These are phyloP conservation scores for Thysanoteuthis rhombus DNA, from an alignment of 2,888 invertebrate species.

Conservation along the genomic window DNA sequence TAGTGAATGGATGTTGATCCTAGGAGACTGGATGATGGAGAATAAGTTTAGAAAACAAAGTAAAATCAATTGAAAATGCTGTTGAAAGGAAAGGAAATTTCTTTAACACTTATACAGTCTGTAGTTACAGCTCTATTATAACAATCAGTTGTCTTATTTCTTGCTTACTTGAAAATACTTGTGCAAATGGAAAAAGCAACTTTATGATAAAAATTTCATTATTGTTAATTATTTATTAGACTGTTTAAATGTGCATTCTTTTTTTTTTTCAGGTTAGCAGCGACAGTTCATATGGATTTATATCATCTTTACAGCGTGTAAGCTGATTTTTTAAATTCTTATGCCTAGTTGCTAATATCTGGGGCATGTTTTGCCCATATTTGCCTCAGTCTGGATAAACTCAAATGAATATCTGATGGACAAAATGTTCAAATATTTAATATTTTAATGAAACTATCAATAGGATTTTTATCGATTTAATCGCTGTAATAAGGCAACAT, in stretches of 20 bases:
- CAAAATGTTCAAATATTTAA: too few relatives aligned
- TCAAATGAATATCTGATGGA: too few relatives aligned
- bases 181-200: not conserved
- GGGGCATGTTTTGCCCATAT: not conserved
- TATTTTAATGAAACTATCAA: too few relatives aligned
- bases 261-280: constrained; percentile 51
- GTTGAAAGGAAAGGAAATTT: not conserved
- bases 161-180: not conserved
- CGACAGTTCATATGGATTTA: constrained; percentile 55
- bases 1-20: too few relatives aligned
- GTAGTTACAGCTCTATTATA: not conserved
- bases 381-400: not conserved
- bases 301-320: constrained; percentile 53
- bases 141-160: not conserved
- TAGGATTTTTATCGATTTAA: too few relatives aligned
- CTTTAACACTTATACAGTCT: not conserved
- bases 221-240: not conserved
- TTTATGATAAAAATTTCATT: not conserved
- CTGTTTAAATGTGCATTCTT: not conserved
- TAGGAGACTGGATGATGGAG: not conserved
- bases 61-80: not conserved
- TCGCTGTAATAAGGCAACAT: too few relatives aligned
- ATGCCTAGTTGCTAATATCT: not conserved
- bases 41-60: not conserved
- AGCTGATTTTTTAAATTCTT: constrained; percentile 16